Base-by-base conservation (phyloP, 1,140 invertebrate species). In the Lordiphosa stackelbergi region DNA sequence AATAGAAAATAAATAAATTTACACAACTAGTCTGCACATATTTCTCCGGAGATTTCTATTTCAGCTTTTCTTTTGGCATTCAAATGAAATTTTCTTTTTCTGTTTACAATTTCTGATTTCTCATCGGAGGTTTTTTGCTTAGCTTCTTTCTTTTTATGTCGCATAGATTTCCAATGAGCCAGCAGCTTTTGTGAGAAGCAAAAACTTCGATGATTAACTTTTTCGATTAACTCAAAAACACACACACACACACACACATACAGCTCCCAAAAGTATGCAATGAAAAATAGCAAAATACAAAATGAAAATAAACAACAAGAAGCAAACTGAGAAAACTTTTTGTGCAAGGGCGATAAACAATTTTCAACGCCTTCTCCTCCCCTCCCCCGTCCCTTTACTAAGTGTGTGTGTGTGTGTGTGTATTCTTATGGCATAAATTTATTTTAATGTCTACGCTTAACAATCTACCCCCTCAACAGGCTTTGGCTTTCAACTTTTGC, bases 161-260 rank as follows among this genome's bases (percentile, higher is more conserved):
- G 56, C 51, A 57, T 62, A 53, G 28, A 62, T 73, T 73, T 70
- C 12, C 57, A 69, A 53, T 78, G 73, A 78, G 69, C 69, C 53
- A 51, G 73, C 73, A 73, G 47, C 53, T 73, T 53, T 63, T 60
- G 13, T 31, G 34, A 35, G 16, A 35, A 43, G 10, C 41, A 54
- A 58, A 79, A 79, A 79, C 74, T 79, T 79, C 75, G 77, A 81
- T 79, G 75, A 79, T 79, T 79, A 79, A 79, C 75, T 79, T 79
- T 79, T 79, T 79, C 75, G 75, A 79, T 79, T 79, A 79, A 79
- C 75, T 81, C 66, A 69, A 81, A 75, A 79, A 54, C 58, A 51
- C 64, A 47, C 51, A 57, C 40, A 58, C 38, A 57, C 46, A 66
- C 13, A 36, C 12, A 56, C 10, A 49, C 37, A 38, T n/a, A 34